These are phyloP conservation scores for Andrena chrysosceles DNA, from an alignment of 2,888 invertebrate species.

Conservation along the genomic window DNA sequence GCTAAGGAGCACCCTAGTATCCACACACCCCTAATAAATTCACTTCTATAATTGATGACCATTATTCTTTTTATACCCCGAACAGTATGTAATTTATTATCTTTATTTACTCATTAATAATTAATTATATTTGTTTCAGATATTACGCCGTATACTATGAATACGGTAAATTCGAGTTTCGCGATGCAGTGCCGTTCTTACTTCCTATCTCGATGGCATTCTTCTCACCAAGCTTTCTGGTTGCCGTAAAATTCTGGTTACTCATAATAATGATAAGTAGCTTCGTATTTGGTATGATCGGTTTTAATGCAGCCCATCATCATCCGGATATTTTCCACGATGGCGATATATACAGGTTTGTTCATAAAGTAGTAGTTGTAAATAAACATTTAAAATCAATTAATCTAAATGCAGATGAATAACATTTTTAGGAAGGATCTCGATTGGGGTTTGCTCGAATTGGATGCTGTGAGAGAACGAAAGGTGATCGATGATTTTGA, in stretches of 20 bases:
- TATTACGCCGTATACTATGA: conserved; percentile 70
- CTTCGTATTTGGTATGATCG: conserved; percentile 88
- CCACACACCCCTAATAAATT: too few relatives aligned
- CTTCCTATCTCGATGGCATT: conserved; percentile 85
- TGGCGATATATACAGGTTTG: conserved; percentile 89
- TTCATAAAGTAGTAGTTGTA: not conserved
- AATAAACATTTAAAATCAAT: too few relatives aligned
- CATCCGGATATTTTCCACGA: conserved; percentile 93
- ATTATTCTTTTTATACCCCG: not conserved
- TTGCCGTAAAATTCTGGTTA: conserved; percentile 86
- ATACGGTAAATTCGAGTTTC: conserved; percentile 69
- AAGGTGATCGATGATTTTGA: conserved; percentile 89
- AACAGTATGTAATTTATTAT: too few relatives aligned
- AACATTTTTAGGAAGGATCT: conserved; percentile 84
- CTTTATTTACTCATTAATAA: not conserved
- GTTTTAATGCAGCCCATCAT: conserved; percentile 91
- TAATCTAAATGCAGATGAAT: not conserved
- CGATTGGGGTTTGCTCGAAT: conserved; percentile 93
- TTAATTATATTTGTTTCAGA: conserved; percentile 62
- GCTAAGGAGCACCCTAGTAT: too few relatives aligned
- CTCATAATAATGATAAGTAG: conserved; percentile 87
- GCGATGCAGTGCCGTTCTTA: conserved; percentile 81
- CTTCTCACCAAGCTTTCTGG: conserved; percentile 77
- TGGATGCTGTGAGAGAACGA: conserved; percentile 91
- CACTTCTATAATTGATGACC: too few relatives aligned